Conservation (phyloP, 2,888 invertebrate species). For the Anoplius nigerrimus region DNA sequence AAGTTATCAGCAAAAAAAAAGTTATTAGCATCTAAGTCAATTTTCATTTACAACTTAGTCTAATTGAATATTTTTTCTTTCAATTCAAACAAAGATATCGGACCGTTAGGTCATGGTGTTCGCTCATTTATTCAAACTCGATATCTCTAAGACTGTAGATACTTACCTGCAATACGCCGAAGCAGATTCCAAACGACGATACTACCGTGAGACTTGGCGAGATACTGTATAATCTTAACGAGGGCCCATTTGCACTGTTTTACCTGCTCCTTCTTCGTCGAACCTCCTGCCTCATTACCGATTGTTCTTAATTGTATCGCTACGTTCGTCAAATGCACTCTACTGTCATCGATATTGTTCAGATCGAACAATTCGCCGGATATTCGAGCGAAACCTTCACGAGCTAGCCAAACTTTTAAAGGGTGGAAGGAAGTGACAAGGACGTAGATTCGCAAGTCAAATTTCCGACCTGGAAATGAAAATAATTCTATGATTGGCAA, state of each 20-base stretch:
- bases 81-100: background rate
- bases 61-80: background rate
- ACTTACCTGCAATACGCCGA: conserved; percentile 75
- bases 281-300: conserved; percentile 21
- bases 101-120: no score
- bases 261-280: conserved; percentile 10
- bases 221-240: conserved; percentile 76
- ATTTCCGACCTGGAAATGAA: conserved; percentile 78
- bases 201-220: conserved; percentile 77
- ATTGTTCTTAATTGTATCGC: conserved; percentile 75
- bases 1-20: no score
- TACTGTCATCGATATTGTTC: conserved; percentile 78
- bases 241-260: conserved; percentile 78
- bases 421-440: conserved; percentile 77
- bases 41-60: background rate
- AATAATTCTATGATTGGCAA: no score
- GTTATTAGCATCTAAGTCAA: no score
- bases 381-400: conserved; percentile 81
- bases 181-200: conserved; percentile 75
- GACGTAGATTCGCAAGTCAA: conserved; percentile 80
- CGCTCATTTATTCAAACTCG: background rate
- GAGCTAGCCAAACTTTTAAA: conserved; percentile 77
- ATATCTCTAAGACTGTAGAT: no score
- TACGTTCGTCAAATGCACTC: conserved; percentile 79
- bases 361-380: conserved; percentile 79